Conservation (phyloP, 2,113 vertebrate genomes). For the Trochalopteron elliotii region DNA sequence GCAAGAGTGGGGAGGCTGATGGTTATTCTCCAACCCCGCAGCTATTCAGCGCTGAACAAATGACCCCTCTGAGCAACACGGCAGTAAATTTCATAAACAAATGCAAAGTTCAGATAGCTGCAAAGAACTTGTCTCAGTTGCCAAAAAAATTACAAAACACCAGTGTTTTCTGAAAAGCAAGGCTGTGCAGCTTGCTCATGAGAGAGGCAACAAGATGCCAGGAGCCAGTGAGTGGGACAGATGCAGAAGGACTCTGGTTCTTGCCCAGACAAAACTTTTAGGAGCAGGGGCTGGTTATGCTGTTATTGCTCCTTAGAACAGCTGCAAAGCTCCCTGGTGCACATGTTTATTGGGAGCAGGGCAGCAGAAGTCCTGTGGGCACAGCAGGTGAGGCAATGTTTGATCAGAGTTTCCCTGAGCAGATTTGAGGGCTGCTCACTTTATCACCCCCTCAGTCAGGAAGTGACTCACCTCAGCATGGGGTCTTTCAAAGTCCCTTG, state of each 20-base stretch:
- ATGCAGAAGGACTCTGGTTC: background rate
- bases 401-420: background rate
- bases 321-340: background rate
- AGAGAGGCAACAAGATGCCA: background rate
- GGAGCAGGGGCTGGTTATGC: background rate
- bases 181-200: background rate
- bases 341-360: background rate
- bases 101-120: constrained; percentile 38
- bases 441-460: accelerated
- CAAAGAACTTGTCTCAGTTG: background rate
- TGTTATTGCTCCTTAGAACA: background rate
- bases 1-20: background rate
- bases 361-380: background rate
- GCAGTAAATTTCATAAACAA: constrained; percentile 30
- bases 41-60: background rate
- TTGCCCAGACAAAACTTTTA: background rate
- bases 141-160: constrained; percentile 13
- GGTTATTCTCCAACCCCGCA: background rate
- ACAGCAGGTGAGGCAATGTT: background rate
- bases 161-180: background rate
- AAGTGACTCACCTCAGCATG: accelerated
- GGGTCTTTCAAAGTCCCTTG: background rate
- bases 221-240: accelerated
- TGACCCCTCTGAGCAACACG: background rate
- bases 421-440: background rate